Percentiles rank a stretch among this genome's conserved stretches.
Evolutionary conservation across 2,113 vertebrate genomes (phyloP).

Genomic region (Ariopsis seemanni): DNA sequence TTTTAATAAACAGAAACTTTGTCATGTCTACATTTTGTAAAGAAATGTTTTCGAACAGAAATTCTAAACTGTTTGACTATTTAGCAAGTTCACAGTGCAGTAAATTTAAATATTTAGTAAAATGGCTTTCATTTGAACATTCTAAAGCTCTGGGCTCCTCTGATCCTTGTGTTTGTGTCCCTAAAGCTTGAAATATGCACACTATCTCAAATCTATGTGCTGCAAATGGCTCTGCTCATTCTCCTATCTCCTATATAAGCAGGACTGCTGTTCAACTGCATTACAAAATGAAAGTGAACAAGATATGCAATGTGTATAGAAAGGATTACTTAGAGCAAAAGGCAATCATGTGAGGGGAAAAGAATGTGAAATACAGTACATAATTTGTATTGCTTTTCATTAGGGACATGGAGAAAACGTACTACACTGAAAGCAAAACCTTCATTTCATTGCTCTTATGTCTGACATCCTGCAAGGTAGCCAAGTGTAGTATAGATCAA

Average conservation of each 20-base stretch:
- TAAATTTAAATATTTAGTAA: background rate
- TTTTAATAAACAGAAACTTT: background rate
- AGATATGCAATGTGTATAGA: background rate
- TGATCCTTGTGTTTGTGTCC: background rate
- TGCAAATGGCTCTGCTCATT: too few species aligned
- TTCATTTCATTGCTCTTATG: background rate
- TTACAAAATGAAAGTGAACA: background rate
- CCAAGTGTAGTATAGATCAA: background rate
- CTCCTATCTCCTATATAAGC: background rate
- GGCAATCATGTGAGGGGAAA: background rate
- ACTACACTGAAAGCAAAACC: background rate
- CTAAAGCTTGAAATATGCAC: background rate
- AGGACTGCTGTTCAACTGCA: background rate
- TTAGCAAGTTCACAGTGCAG: background rate
- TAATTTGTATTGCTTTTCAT: background rate
- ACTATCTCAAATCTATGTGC: background rate
- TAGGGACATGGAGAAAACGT: background rate
- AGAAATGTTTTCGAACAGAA: background rate
- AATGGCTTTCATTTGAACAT: background rate
- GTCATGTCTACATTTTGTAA: background rate
- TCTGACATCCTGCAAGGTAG: background rate
- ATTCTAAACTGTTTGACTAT: background rate
- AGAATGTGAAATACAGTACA: background rate
- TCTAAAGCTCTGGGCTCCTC: background rate
- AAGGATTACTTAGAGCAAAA: background rate